A percentile compares a stretch with the other conserved stretches of the same genome.
Conservation (phyloP, 2,797 vertebrate genomes). For the Hirundo rustica region DNA sequence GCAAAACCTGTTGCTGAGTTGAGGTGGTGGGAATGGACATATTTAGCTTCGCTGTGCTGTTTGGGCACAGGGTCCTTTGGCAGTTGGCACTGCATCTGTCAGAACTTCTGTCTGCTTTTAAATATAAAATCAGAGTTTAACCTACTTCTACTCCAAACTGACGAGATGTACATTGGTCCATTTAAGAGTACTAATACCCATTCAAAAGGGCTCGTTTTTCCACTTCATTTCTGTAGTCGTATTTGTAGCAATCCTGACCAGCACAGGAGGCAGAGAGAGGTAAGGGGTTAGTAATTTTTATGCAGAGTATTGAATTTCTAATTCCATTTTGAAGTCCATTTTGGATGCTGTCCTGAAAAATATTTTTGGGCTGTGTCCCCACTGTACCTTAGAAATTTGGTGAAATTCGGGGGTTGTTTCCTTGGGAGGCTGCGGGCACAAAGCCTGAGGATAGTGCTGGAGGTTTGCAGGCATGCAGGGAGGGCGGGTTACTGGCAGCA, state of each 20-base stretch:
- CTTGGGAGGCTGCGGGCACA: background rate
- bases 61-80: background rate
- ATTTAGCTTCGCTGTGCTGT: background rate
- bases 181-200: background rate
- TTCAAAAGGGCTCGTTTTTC: background rate
- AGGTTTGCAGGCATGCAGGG: background rate
- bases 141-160: background rate
- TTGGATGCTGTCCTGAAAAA: background rate
- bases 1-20: background rate
- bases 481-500: background rate
- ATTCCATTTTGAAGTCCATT: background rate
- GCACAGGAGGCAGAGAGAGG: background rate
- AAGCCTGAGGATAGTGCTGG: background rate
- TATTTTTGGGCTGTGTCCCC: fast-evolving
- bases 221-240: background rate
- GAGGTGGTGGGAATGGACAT: background rate
- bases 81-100: background rate
- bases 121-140: conserved; percentile 35
- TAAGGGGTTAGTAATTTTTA: background rate
- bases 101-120: conserved; percentile 20
- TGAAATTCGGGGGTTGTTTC: background rate
- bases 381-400: background rate
- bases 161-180: background rate
- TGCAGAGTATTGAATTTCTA: background rate
- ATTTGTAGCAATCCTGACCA: background rate